Conservation (phyloP, 1,140 invertebrate species). For the Geopemphigus sp. region DNA sequence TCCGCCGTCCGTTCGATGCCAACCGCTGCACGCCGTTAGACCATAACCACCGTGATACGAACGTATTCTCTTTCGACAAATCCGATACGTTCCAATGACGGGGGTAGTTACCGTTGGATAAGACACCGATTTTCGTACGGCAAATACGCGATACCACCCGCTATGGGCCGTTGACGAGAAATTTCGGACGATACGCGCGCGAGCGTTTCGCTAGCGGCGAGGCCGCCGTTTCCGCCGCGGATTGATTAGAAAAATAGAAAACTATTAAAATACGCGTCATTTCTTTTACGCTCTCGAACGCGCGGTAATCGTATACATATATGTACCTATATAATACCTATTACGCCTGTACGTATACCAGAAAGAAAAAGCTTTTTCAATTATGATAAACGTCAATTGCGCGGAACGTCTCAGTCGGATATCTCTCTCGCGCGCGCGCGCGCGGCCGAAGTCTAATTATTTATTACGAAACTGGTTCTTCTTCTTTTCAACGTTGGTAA, state of each 20-base stretch:
- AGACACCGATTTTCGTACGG: too few relatives aligned
- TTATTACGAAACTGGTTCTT: slow-evolving; percentile 48
- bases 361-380: slow-evolving; percentile 42
- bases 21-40: too few relatives aligned
- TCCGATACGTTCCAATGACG: too few relatives aligned
- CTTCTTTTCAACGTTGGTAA: slow-evolving; percentile 46
- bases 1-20: too few relatives aligned
- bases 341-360: too few relatives aligned
- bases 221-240: neutral
- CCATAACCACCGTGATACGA: too few relatives aligned
- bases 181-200: too few relatives aligned
- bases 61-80: too few relatives aligned
- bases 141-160: too few relatives aligned
- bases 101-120: too few relatives aligned
- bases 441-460: slow-evolving; percentile 33
- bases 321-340: neutral
- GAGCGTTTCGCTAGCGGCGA: neutral
- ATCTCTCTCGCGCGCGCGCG: neutral
- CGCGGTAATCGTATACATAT: neutral
- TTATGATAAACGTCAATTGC: slow-evolving; percentile 46
- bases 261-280: slow-evolving; percentile 15
- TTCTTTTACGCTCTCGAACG: neutral
- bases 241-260: slow-evolving; percentile 1
- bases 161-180: too few relatives aligned
- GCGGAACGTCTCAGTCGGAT: slow-evolving; percentile 40